A percentile compares a stretch with the other conserved stretches of the same genome.
phyloP scores from a whole-genome alignment of 2,113 vertebrate species.

The Lucifuga dentata region DNA sequence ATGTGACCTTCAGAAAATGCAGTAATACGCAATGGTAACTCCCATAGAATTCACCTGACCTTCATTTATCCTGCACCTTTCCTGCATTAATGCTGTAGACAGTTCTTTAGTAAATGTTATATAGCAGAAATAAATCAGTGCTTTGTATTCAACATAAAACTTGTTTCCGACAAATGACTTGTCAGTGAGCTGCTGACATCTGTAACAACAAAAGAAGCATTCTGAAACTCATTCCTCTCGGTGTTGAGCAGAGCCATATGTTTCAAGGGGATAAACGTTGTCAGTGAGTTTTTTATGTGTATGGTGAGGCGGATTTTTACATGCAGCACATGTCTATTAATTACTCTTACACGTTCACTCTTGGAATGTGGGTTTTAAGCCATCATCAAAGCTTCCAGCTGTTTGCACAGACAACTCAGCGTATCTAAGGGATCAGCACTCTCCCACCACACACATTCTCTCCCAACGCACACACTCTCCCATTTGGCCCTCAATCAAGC shows the following conservation, averaged over 20 bases:
- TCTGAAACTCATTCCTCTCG: slow-evolving; percentile 26
- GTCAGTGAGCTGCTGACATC: slow-evolving; percentile 42
- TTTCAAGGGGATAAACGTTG: slow-evolving; percentile 16
- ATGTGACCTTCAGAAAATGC: slow-evolving; percentile 42
- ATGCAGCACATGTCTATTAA: slow-evolving; percentile 48
- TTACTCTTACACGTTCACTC: slow-evolving; percentile 48
- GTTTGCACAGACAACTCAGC: slow-evolving; percentile 37
- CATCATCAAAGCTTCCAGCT: slow-evolving; percentile 43
- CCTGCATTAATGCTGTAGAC: slow-evolving; percentile 31
- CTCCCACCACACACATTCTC: background rate
- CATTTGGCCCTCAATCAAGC: slow-evolving; percentile 48
- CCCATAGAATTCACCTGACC: slow-evolving; percentile 8
- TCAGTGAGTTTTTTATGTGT: slow-evolving; percentile 8
- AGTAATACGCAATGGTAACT: slow-evolving; percentile 3
- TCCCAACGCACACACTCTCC: slow-evolving; percentile 7
- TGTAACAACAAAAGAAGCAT: slow-evolving; percentile 31
- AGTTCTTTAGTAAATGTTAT: slow-evolving; percentile 45
- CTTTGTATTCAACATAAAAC: slow-evolving; percentile 44
- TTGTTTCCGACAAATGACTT: slow-evolving; percentile 44
- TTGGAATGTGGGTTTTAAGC: slow-evolving; percentile 47
- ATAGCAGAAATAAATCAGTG: slow-evolving; percentile 56
- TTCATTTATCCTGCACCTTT: slow-evolving; percentile 9
- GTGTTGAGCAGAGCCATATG: background rate
- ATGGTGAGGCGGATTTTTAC: slow-evolving; percentile 29
- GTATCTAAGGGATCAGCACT: slow-evolving; percentile 29